These are phyloP conservation scores for Eremophila alpestris DNA, from an alignment of 2,797 vertebrate genomes.

Conservation along the genomic window DNA sequence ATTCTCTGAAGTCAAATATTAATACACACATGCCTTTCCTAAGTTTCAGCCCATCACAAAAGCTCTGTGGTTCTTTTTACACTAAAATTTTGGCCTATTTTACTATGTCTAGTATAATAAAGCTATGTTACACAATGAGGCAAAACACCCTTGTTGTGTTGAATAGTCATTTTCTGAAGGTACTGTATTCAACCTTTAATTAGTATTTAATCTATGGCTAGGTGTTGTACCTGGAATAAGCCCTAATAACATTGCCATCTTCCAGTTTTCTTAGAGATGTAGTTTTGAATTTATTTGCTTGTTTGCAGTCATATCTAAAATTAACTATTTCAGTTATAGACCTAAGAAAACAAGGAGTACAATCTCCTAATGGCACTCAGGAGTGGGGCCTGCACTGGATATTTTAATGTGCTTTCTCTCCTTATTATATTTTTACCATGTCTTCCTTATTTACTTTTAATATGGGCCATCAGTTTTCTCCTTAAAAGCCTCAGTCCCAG, in stretches of 20 bases:
- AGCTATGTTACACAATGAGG: constrained; percentile 3
- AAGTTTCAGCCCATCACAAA: background rate
- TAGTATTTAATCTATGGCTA: constrained; percentile 58
- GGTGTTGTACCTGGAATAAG: constrained; percentile 44
- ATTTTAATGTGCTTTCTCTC: background rate
- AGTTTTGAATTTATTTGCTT: background rate
- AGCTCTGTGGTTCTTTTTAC: constrained; percentile 11
- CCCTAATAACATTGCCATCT: constrained; percentile 27
- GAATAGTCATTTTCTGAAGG: constrained; percentile 59
- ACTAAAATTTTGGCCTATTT: constrained; percentile 6
- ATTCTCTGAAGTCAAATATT: background rate
- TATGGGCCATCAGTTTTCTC: background rate
- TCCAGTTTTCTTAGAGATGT: background rate
- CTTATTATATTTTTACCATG: background rate
- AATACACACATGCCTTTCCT: background rate
- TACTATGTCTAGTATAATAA: background rate
- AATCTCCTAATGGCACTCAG: background rate
- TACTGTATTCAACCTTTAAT: constrained; percentile 54
- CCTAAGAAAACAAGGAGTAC: background rate
- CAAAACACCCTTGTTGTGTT: constrained; percentile 44
- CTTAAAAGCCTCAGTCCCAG: background rate
- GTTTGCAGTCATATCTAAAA: constrained; percentile 10
- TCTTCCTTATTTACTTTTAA: constrained; percentile 1
- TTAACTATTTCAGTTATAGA: background rate
- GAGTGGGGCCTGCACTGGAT: background rate